A percentile compares a stretch with the other conserved stretches of the same genome.
Conservation (phyloP, 2,888 invertebrate genomes). For the Sarcophaga subvicina region DNA sequence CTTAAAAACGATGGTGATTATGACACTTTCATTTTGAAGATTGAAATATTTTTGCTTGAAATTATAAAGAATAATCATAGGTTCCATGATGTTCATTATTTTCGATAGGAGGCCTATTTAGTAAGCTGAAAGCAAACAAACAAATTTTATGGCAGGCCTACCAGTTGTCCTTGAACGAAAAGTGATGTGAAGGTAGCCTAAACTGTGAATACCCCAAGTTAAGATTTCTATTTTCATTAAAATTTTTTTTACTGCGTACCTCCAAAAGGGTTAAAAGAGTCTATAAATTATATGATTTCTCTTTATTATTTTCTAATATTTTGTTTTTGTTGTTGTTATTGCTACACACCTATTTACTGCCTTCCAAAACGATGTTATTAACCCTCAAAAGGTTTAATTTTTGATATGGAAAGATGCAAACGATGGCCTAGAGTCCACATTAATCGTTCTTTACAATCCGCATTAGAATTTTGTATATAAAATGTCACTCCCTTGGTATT, state of each 20-base stretch:
- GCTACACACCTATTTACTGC: slow-evolving; percentile 1
- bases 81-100: neutral
- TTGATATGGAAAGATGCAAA: no score
- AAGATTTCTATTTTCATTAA: neutral
- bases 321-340: neutral
- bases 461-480: no score
- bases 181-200: neutral
- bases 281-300: neutral
- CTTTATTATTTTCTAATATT: neutral
- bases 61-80: neutral
- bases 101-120: no score
- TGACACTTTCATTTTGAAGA: slow-evolving; percentile 46
- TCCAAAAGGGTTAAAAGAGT: neutral
- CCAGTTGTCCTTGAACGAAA: no score
- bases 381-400: neutral
- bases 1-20: slow-evolving; percentile 18
- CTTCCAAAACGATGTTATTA: neutral
- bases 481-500: no score
- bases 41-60: neutral
- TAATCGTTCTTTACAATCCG: no score
- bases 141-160: no score
- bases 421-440: no score
- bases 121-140: no score
- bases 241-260: neutral
- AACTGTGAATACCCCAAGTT: neutral